Percentiles rank a stretch among this genome's conserved stretches.
These are phyloP conservation scores for Phalloptychus januarius DNA, from an alignment of 2,797 vertebrate genomes.

Conservation along the genomic window DNA sequence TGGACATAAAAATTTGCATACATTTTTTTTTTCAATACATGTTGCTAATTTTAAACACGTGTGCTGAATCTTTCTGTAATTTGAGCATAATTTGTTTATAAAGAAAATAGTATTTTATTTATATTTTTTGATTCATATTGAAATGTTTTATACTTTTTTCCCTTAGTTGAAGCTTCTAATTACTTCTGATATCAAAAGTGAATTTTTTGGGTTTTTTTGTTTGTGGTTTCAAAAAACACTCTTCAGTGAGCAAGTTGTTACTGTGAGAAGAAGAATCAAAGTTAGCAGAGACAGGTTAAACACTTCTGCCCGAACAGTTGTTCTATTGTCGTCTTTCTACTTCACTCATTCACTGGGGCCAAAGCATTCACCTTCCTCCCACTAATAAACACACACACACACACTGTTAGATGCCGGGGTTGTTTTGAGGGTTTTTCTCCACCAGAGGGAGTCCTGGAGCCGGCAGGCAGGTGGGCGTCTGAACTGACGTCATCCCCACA, in stretches of 20 bases:
- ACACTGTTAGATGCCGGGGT: too few relatives aligned
- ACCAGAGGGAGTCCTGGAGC: too few relatives aligned
- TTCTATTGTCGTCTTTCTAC: conserved; percentile 47
- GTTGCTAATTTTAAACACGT: background rate
- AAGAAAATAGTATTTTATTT: too few relatives aligned
- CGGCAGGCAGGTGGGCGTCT: too few relatives aligned
- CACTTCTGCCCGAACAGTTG: conserved; percentile 49
- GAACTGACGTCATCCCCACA: too few relatives aligned
- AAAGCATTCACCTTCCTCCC: conserved; percentile 9
- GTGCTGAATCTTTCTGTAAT: background rate
- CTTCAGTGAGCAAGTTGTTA: conserved; percentile 1
- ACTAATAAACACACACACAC: conserved; percentile 19
- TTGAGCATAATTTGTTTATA: background rate
- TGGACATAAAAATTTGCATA: background rate
- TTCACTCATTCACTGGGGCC: conserved; percentile 63
- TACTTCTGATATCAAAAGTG: background rate
- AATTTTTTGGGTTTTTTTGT: background rate
- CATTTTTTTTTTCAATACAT: background rate
- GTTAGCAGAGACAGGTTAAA: background rate
- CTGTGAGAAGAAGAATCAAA: background rate
- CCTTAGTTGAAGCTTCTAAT: background rate
- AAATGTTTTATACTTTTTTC: background rate
- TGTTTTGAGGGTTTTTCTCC: too few relatives aligned
- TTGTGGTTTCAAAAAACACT: background rate
- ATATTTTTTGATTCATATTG: background rate